Evolutionary conservation across 2,113 vertebrate genomes (phyloP).

Genomic region (Pelvicachromis taeniatus): DNA sequence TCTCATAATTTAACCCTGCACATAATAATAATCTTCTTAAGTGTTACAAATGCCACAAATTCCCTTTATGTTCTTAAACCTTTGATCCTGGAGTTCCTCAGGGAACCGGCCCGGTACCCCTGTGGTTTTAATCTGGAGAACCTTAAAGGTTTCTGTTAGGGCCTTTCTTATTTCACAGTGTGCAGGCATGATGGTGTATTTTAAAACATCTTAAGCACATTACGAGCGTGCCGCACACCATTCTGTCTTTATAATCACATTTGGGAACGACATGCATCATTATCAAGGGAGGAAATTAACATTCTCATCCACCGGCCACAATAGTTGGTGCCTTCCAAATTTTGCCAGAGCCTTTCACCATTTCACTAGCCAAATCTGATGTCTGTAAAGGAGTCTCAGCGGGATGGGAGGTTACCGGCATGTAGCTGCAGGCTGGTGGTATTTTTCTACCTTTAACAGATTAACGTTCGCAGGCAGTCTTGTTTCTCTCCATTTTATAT

Average conservation of each 20-base stretch:
- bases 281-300: conserved; percentile 48
- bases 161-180: conserved; percentile 4
- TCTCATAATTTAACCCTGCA: background rate
- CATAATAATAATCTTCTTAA: background rate
- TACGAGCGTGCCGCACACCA: conserved; percentile 35
- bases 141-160: background rate
- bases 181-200: conserved; percentile 12
- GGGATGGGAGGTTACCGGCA: background rate
- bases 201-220: conserved; percentile 61
- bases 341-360: conserved; percentile 8
- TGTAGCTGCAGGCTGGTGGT: background rate
- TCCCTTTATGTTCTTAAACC: background rate
- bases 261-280: conserved; percentile 52
- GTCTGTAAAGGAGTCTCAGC: background rate
- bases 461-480: background rate
- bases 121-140: background rate
- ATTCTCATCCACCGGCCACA: conserved; percentile 53
- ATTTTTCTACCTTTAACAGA: background rate
- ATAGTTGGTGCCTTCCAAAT: conserved; percentile 12
- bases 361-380: background rate
- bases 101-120: background rate
- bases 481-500: background rate
- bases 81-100: conserved; percentile 29
- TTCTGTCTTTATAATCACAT: conserved; percentile 60
- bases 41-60: background rate